A percentile compares a stretch with the other conserved stretches of the same genome.
phyloP scores from a whole-genome alignment of 2,888 invertebrate genomes.

The Cephus sareptanus region DNA sequence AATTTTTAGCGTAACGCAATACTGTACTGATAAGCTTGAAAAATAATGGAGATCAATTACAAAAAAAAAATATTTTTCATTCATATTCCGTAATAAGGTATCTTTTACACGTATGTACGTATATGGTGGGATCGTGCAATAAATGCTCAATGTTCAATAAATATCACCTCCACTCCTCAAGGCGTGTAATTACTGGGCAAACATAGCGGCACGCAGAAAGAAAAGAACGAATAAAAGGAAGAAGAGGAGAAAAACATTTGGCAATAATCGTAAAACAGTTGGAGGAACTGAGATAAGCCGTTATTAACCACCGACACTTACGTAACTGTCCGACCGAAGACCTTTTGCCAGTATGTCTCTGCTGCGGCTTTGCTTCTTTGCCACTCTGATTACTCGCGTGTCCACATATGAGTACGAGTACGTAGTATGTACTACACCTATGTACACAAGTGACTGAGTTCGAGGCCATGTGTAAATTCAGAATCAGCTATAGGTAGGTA shows the following conservation, averaged over 20 bases:
- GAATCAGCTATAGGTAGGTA: neutral
- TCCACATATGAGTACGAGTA: slow-evolving; percentile 6
- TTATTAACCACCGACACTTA: slow-evolving; percentile 25
- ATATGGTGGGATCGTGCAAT: slow-evolving; percentile 10
- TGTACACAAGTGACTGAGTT: neutral
- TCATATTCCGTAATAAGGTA: neutral
- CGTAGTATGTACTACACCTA: neutral
- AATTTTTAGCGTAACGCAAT: neutral
- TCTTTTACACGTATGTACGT: neutral
- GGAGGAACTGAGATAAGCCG: slow-evolving; percentile 21
- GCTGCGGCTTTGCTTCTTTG: slow-evolving; percentile 11
- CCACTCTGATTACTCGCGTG: slow-evolving; percentile 18
- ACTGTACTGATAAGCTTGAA: neutral
- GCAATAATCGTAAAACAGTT: slow-evolving; percentile 35
- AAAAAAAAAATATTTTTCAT: neutral
- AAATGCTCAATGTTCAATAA: slow-evolving; percentile 22
- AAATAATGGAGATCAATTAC: neutral
- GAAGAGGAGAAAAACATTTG: slow-evolving; percentile 24
- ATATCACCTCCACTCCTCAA: slow-evolving; percentile 12
- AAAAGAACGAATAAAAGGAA: neutral
- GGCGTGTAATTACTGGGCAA: slow-evolving; percentile 25
- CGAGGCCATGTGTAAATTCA: neutral
- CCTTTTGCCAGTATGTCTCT: slow-evolving; percentile 22
- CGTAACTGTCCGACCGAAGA: slow-evolving; percentile 14
- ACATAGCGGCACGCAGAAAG: slow-evolving; percentile 15